Evolutionary conservation across 2,888 invertebrate species (phyloP).

Genomic region (Cordilura impudica): DNA sequence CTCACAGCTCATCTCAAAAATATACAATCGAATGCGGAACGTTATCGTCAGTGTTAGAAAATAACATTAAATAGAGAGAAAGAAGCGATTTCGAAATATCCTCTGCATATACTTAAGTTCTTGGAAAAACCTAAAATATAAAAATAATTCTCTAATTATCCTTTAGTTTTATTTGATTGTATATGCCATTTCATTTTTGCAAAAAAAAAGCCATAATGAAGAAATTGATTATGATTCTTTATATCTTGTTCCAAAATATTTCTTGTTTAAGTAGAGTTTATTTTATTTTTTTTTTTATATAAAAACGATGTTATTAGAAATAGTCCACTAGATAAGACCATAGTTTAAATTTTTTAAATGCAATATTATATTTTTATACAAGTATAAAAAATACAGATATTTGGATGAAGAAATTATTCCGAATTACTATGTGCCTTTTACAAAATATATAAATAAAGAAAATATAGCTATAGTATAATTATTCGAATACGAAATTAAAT

Average conservation of each 20-base stretch:
- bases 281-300: slow-evolving; percentile 17
- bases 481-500: slow-evolving; percentile 53
- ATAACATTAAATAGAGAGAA: slow-evolving; percentile 28
- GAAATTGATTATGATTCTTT: slow-evolving; percentile 28
- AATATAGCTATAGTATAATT: slow-evolving; percentile 30
- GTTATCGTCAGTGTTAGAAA: slow-evolving; percentile 81
- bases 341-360: slow-evolving; percentile 56
- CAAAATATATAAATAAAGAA: slow-evolving; percentile 5
- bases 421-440: slow-evolving; percentile 54
- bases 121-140: not conserved
- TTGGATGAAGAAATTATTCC: slow-evolving; percentile 8
- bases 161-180: slow-evolving; percentile 1
- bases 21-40: slow-evolving; percentile 82
- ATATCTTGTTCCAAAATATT: not conserved
- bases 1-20: slow-evolving; percentile 82
- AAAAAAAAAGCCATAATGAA: slow-evolving; percentile 51
- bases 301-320: slow-evolving; percentile 58
- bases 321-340: slow-evolving; percentile 46
- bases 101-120: not conserved
- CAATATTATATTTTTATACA: slow-evolving; percentile 46
- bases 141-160: not conserved
- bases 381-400: slow-evolving; percentile 15
- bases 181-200: slow-evolving; percentile 32
- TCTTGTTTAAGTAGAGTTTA: slow-evolving; percentile 36
- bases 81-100: slow-evolving; percentile 11